Evolutionary conservation across 2,797 vertebrate genomes (phyloP).

Genomic region (Spinibarbus caldwelli): DNA sequence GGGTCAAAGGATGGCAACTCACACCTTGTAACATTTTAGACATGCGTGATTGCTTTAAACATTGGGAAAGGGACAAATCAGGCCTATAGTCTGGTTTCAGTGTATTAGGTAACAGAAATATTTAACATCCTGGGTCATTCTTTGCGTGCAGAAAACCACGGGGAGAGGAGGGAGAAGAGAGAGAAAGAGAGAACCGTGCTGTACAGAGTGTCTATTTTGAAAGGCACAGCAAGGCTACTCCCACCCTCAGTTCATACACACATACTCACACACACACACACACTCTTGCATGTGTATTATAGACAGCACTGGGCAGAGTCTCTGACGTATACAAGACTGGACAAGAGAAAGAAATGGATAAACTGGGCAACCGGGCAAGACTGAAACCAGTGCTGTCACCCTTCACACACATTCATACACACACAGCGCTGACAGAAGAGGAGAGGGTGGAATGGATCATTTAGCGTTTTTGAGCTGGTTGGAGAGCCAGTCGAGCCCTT

Average conservation of each 20-base stretch:
- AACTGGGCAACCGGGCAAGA: conserved; percentile 57
- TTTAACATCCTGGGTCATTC: conserved; percentile 63
- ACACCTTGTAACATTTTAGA: conserved; percentile 61
- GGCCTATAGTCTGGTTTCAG: conserved; percentile 56
- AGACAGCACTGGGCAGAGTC: conserved; percentile 70
- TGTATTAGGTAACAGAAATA: conserved; percentile 50
- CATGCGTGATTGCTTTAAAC: conserved; percentile 56
- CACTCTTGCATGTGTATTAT: conserved; percentile 66
- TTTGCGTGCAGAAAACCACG: conserved; percentile 65
- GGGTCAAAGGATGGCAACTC: conserved; percentile 56
- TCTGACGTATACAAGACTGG: conserved; percentile 60
- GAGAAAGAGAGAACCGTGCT: conserved; percentile 56
- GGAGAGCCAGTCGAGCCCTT: conserved; percentile 84
- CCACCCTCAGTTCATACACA: conserved; percentile 68
- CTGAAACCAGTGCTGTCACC: conserved; percentile 66
- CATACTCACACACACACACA: conserved; percentile 43
- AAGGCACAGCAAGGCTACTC: conserved; percentile 80
- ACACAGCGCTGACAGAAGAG: conserved; percentile 60
- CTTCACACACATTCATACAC: conserved; percentile 60
- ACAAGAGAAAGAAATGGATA: conserved; percentile 56
- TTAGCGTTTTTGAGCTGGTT: conserved; percentile 77
- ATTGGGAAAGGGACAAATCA: conserved; percentile 57
- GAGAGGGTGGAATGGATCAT: conserved; percentile 69
- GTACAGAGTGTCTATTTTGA: conserved; percentile 68
- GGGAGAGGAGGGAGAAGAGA: conserved; percentile 37